Evolutionary conservation across 2,888 invertebrate species (phyloP).

Genomic region (Ceraclea dissimilis): DNA sequence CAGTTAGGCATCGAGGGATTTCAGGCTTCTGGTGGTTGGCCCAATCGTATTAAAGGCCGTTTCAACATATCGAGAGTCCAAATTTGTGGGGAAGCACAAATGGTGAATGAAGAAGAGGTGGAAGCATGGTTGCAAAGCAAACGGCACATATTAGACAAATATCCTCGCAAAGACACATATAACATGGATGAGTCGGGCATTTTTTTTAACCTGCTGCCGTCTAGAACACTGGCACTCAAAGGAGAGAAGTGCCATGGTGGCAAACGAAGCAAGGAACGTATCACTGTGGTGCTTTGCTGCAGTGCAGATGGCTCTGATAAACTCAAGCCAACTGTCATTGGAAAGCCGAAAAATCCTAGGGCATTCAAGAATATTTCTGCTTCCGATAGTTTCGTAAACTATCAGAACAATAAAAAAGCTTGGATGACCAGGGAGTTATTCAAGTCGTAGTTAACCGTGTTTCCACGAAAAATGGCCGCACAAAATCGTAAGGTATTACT

Average conservation of each 20-base stretch:
- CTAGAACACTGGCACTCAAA: background rate
- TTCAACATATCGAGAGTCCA: no score
- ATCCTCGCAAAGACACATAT: constrained; percentile 4
- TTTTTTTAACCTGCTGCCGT: constrained; percentile 5
- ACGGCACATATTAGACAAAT: constrained; percentile 7
- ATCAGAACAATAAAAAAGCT: no score
- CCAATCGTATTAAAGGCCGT: no score
- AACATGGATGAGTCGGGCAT: constrained; percentile 7
- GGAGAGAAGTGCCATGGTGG: constrained; percentile 6
- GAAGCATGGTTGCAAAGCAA: constrained; percentile 2
- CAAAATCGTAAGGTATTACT: no score
- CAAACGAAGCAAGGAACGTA: constrained; percentile 1
- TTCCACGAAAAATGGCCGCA: no score
- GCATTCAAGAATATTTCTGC: background rate
- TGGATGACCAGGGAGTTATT: no score
- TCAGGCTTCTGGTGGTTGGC: no score
- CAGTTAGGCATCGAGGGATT: no score
- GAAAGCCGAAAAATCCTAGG: background rate
- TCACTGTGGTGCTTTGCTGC: constrained; percentile 5
- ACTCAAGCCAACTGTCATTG: constrained; percentile 7
- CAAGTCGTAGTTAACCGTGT: no score
- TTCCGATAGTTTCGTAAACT: no score
- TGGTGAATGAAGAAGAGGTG: background rate
- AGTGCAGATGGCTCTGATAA: constrained; percentile 8
- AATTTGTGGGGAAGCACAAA: no score